A percentile compares a stretch with the other conserved stretches of the same genome.
These are phyloP conservation scores for Sinocyclocheilus rhinocerous DNA, from an alignment of 2,113 vertebrate genomes.

Conservation along the genomic window DNA sequence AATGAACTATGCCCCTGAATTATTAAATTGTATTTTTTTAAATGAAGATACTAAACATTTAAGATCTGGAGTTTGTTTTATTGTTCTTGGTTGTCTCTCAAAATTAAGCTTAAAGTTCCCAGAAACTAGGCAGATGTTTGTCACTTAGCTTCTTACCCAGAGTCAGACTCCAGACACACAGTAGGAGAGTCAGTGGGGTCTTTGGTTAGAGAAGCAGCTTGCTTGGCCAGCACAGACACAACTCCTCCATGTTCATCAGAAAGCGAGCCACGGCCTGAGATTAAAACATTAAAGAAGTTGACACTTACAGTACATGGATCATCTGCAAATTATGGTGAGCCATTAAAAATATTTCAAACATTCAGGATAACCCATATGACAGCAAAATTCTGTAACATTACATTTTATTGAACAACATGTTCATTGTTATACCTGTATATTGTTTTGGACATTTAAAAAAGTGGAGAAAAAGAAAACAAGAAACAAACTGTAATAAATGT, in stretches of 20 bases:
- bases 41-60: not conserved
- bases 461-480: not conserved
- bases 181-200: conserved; percentile 91
- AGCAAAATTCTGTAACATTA: not conserved
- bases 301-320: not conserved
- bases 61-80: too few relatives aligned
- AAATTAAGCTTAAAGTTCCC: too few relatives aligned
- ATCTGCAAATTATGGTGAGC: not conserved
- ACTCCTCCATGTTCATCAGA: conserved; percentile 93
- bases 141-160: conserved; percentile 78
- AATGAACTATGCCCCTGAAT: not conserved
- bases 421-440: not conserved
- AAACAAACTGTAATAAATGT: not conserved
- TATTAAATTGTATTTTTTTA: too few relatives aligned
- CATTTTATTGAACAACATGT: not conserved
- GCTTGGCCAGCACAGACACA: conserved; percentile 90
- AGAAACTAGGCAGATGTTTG: not conserved
- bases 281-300: not conserved
- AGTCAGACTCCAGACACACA: conserved; percentile 93
- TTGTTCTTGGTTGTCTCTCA: too few relatives aligned
- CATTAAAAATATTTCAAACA: not conserved
- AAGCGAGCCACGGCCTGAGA: conserved; percentile 87
- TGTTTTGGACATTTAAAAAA: not conserved
- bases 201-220: conserved; percentile 86
- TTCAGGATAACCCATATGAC: not conserved